A percentile compares a stretch with the other conserved stretches of the same genome.
Conservation (phyloP, 2,888 invertebrate genomes). For the Ephialtes manifestator region DNA sequence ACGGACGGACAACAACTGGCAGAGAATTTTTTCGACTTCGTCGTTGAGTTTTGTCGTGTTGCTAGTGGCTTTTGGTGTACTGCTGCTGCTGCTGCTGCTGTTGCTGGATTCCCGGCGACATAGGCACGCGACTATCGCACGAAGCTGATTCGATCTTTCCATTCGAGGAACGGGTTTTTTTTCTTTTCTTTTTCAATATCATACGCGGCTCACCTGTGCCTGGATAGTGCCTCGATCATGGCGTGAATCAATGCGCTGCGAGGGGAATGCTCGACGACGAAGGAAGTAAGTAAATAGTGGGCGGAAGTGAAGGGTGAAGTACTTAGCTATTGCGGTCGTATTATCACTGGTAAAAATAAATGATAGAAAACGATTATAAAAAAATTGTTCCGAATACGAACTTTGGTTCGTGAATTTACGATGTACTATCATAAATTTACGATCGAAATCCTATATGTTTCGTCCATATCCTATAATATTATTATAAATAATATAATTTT, state of each 20-base stretch:
- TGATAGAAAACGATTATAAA: no score
- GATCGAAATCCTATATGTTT: no score
- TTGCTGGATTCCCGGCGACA: background rate
- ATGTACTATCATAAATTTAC: no score
- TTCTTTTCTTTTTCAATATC: background rate
- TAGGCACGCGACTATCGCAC: background rate
- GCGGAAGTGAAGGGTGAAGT: slow-evolving; percentile 11
- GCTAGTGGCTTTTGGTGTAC: background rate
- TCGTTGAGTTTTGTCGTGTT: background rate
- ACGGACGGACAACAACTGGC: background rate
- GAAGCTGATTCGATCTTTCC: background rate
- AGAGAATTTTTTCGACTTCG: background rate
- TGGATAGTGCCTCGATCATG: background rate
- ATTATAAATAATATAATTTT: no score
- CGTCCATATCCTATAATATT: no score
- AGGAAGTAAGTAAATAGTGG: slow-evolving; percentile 37
- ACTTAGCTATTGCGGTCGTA: background rate
- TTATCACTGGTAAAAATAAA: no score
- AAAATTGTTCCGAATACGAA: no score
- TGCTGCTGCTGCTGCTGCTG: background rate
- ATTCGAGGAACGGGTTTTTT: background rate
- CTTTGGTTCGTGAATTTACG: no score
- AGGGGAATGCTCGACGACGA: slow-evolving; percentile 27
- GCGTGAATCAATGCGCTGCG: slow-evolving; percentile 24
- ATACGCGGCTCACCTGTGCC: slow-evolving; percentile 1